Percentiles rank a stretch among this genome's conserved stretches.
Evolutionary conservation across 2,113 vertebrate species (phyloP).

Genomic region (rat (Rattus norvegicus)): DNA sequence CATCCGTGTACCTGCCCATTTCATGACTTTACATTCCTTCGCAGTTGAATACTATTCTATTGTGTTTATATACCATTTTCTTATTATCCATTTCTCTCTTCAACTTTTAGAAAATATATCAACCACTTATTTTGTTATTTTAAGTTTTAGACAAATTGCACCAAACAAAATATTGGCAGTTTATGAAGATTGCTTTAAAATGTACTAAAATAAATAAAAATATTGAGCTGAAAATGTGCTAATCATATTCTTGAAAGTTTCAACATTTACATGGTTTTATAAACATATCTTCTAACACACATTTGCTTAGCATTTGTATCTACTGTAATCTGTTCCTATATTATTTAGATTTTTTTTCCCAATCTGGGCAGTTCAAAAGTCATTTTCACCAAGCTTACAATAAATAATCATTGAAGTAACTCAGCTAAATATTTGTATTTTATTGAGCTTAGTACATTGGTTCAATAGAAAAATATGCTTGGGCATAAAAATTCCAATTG

Average conservation of each 20-base stretch:
- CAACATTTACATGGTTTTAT: conserved; percentile 45
- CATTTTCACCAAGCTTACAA: conserved; percentile 77
- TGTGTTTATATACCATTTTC: neutral
- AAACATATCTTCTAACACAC: conserved; percentile 9
- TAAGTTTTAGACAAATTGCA: neutral
- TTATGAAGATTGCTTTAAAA: neutral
- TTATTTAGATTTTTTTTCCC: conserved; percentile 68
- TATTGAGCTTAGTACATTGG: conserved; percentile 60
- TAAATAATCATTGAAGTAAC: conserved; percentile 26
- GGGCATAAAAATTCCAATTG: conserved; percentile 58
- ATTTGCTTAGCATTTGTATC: conserved; percentile 15
- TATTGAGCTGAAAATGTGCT: conserved; percentile 41
- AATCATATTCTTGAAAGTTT: conserved; percentile 47
- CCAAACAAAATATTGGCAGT: conserved; percentile 28
- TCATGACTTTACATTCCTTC: neutral
- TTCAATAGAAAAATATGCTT: conserved; percentile 65
- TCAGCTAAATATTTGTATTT: conserved; percentile 47
- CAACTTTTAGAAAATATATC: neutral
- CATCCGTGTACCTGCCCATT: neutral
- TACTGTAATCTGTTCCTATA: conserved; percentile 30
- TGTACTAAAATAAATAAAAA: conserved; percentile 56
- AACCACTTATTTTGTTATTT: conserved; percentile 22
- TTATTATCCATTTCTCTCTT: neutral
- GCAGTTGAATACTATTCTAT: neutral
- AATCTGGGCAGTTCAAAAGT: conserved; percentile 80